These are phyloP conservation scores for Ephestia elutella DNA, from an alignment of 1,140 invertebrate genomes.

Conservation along the genomic window DNA sequence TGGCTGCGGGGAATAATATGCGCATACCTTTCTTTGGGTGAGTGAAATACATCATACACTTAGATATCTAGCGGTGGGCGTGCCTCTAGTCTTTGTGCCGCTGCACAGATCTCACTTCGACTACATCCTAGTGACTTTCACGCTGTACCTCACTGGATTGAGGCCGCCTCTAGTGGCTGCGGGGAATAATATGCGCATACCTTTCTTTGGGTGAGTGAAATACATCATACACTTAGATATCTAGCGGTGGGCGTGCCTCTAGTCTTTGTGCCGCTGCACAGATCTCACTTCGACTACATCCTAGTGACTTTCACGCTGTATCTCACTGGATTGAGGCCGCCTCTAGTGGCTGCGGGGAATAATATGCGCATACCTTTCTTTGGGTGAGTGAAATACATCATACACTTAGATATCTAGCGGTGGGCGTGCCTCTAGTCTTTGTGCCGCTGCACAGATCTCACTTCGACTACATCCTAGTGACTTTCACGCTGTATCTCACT, in stretches of 20 bases:
- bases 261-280: background rate
- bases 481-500: background rate
- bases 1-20: too few species aligned
- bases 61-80: too few species aligned
- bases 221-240: background rate
- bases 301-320: conserved; percentile 2
- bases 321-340: background rate
- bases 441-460: background rate
- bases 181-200: too few species aligned
- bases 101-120: background rate
- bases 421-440: background rate
- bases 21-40: too few species aligned
- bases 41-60: too few species aligned
- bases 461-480: background rate
- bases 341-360: background rate
- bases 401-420: too few species aligned
- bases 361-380: too few species aligned
- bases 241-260: background rate
- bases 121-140: conserved; percentile 1
- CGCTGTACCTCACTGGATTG: background rate
- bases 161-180: background rate
- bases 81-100: background rate
- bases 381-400: too few species aligned
- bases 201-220: conserved; percentile 76
- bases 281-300: background rate